Evolutionary conservation across 2,888 invertebrate genomes (phyloP).

Genomic region (Eurytoma adleriae): DNA sequence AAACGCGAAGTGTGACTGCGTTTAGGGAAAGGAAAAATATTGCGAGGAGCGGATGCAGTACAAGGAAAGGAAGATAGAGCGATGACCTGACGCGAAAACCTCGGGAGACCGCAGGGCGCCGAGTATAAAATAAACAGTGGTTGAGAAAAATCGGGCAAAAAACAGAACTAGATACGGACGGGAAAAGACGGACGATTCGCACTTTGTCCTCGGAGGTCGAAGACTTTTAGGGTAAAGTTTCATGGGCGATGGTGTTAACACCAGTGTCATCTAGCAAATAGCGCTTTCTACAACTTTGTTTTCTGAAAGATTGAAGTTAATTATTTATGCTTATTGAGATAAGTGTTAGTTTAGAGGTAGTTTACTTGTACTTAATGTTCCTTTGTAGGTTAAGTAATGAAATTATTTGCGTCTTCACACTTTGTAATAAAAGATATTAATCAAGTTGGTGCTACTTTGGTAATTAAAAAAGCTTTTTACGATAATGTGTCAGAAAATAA

Average conservation of each 20-base stretch:
- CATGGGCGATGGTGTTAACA: conserved; percentile 12
- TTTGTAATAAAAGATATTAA: no score
- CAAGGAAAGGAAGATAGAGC: not conserved
- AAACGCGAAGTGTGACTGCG: not conserved
- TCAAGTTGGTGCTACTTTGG: no score
- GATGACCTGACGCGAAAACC: conserved; percentile 37
- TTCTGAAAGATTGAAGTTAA: not conserved
- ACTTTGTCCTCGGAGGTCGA: conserved; percentile 45
- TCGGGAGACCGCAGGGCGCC: conserved; percentile 15
- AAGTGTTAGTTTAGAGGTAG: no score
- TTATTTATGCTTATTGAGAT: no score
- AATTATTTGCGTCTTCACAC: no score
- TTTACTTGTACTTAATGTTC: no score
- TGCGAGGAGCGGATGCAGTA: not conserved
- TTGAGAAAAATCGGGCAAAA: conserved; percentile 42
- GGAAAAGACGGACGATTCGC: conserved; percentile 43
- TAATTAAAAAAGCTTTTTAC: no score
- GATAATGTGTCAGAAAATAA: no score
- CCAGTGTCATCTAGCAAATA: not conserved
- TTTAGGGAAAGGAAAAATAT: not conserved
- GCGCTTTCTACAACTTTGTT: conserved; percentile 13
- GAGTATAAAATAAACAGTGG: conserved; percentile 49
- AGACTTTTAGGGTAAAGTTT: conserved; percentile 38
- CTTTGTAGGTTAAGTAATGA: no score
- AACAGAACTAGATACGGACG: conserved; percentile 8